Base-by-base conservation (phyloP, 2,888 invertebrate species). In the Callosobruchus maculatus region DNA sequence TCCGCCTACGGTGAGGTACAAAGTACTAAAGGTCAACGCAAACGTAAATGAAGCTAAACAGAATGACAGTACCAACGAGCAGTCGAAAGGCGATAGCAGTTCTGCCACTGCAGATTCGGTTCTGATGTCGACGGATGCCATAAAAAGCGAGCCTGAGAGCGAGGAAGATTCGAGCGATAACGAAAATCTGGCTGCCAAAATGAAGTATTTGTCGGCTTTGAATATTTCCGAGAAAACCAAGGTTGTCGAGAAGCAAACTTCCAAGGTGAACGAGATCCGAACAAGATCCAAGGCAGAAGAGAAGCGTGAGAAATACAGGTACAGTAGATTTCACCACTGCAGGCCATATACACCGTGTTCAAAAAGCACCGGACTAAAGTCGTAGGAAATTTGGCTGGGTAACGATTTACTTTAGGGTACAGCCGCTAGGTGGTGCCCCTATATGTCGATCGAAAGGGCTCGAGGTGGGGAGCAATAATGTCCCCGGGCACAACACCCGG, bases 121-220 rank as follows among this genome's bases (percentile, higher is more conserved):
- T 49, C 49, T 72, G 73, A 75, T 77, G n/a, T 21, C 76, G 20
- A 67, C 73, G 13, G 79, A 83, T 67, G 81, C 81, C 71, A 84
- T 86, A 68, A 87, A 87, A 80, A 84, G 83, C 73, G 86, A 87
- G 79, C 83, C 84, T 0, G 82, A 82, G 67, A 82, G 83, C 7
- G 84, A 82, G 0, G 82, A 83, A 20, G 84, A 82, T 72, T 73
- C 76, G 21, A 79, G 76, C 22, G 83, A 83, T 2, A 49, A 70
- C 20, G 70, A 72, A 22, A 71, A 75, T 70, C 67, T 74, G 71
- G 77, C 75, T 26, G 75, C 74, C 20, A 75, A 77, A 67, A 75
- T 72, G 67, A 85, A 83, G 72, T 85, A 85, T 75, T 75, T 86
- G 68, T 85, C 85, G 0, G 85, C 86, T 0, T 79, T 86, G 72